These are phyloP conservation scores for Chloromyia formosa DNA, from an alignment of 2,888 invertebrate species.

Conservation along the genomic window DNA sequence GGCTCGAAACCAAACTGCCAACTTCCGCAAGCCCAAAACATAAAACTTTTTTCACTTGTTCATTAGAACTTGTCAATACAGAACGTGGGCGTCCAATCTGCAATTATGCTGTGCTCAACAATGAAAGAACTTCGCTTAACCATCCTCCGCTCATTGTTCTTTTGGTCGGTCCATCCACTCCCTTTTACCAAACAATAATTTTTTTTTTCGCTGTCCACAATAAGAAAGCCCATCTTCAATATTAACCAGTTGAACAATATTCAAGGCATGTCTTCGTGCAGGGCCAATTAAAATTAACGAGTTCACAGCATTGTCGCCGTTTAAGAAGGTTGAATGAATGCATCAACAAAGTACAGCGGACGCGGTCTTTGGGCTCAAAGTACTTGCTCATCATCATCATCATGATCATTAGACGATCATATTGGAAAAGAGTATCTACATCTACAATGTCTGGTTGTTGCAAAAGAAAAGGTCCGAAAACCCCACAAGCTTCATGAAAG, in stretches of 20 bases:
- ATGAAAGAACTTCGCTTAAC: not conserved
- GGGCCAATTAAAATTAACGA: conserved; percentile 41
- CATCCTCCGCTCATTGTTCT: not conserved
- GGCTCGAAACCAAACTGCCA: too few species aligned
- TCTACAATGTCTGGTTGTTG: not conserved
- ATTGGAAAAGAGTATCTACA: conserved; percentile 3
- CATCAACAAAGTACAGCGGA: too few species aligned
- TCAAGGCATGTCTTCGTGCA: conserved; percentile 34
- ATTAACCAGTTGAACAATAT: conserved; percentile 17
- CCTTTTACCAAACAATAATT: conserved; percentile 16
- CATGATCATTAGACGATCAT: conserved; percentile 10
- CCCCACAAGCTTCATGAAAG: conserved; percentile 2
- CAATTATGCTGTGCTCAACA: not conserved
- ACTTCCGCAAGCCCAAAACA: too few species aligned
- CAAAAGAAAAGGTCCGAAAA: conserved; percentile 15
- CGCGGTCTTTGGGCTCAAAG: too few species aligned
- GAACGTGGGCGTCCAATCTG: conserved; percentile 7
- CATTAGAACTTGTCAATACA: not conserved
- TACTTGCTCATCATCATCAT: conserved; percentile 27
- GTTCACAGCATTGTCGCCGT: conserved; percentile 10
- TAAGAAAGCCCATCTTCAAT: conserved; percentile 24
- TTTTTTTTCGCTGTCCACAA: conserved; percentile 9
- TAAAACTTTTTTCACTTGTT: not conserved
- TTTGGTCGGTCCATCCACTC: not conserved
- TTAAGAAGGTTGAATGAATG: too few species aligned